These are phyloP conservation scores for Eptesicus fuscus DNA, from an alignment of 2,113 vertebrate genomes.

Conservation along the genomic window DNA sequence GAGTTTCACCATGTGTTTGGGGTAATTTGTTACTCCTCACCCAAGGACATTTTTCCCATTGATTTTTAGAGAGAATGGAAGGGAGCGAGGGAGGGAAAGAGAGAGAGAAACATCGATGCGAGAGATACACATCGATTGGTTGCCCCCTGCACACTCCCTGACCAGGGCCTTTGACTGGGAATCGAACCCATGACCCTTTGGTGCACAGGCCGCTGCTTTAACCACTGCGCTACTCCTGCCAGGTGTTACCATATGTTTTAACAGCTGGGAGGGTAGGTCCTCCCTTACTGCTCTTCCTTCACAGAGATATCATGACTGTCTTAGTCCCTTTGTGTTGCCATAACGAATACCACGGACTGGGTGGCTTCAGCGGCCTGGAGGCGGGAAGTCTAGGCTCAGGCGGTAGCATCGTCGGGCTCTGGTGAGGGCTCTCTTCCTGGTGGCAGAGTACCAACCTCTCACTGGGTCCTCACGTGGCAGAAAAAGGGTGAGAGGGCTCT, in stretches of 20 bases:
- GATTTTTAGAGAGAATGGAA: too few species aligned
- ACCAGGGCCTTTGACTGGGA: too few species aligned
- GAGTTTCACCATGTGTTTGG: background rate
- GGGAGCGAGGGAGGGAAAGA: too few species aligned
- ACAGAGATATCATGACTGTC: background rate
- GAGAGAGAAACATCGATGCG: too few species aligned
- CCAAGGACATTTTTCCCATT: too few species aligned
- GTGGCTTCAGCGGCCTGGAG: background rate
- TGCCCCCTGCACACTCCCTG: too few species aligned
- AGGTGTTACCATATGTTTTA: background rate
- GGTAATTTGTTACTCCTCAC: too few species aligned
- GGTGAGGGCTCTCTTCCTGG: background rate
- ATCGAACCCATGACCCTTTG: too few species aligned
- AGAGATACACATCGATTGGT: too few species aligned
- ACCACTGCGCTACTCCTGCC: too few species aligned
- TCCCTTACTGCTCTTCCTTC: background rate
- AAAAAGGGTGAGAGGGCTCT: background rate
- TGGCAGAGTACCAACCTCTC: background rate
- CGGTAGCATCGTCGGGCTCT: background rate
- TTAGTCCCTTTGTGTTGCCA: background rate
- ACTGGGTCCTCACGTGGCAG: background rate
- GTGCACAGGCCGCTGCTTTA: too few species aligned
- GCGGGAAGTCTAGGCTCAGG: background rate
- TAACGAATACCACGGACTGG: background rate
- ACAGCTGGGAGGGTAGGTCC: background rate